Conservation (phyloP, 2,888 invertebrate species). For the Ormyrus nitidulus region DNA sequence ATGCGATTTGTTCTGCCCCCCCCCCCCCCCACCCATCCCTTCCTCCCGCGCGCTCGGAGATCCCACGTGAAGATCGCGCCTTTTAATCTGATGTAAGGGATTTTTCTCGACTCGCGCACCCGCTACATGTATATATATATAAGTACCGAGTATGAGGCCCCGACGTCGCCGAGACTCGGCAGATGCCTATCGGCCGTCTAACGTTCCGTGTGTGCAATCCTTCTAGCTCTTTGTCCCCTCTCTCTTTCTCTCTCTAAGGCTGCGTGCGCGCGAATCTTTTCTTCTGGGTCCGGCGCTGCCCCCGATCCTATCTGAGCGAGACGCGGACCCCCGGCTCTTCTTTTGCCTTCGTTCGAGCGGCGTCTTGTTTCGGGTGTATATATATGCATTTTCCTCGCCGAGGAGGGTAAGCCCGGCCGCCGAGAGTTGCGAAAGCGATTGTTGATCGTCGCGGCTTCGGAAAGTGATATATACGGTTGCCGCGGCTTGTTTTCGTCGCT, state of each 20-base stretch:
- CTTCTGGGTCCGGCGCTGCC: slow-evolving; percentile 13
- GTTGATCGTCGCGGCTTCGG: too few relatives aligned
- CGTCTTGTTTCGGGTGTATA: not conserved
- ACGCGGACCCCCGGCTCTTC: not conserved
- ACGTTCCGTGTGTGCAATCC: slow-evolving; percentile 52
- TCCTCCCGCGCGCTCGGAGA: slow-evolving; percentile 19
- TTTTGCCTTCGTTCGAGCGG: not conserved
- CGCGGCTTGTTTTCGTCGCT: too few relatives aligned
- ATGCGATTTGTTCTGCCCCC: slow-evolving; percentile 58
- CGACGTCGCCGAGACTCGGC: slow-evolving; percentile 10
- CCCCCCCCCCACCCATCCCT: slow-evolving; percentile 17
- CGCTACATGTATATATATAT: not conserved
- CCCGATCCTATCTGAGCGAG: slow-evolving; percentile 38
- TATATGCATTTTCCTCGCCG: too few relatives aligned
- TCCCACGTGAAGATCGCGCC: slow-evolving; percentile 56
- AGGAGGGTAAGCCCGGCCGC: too few relatives aligned
- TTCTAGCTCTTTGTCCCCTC: slow-evolving; percentile 24
- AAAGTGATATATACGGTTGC: too few relatives aligned
- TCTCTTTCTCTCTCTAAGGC: slow-evolving; percentile 16
- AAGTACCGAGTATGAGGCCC: not conserved
- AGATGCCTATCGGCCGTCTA: slow-evolving; percentile 56
- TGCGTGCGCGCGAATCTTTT: slow-evolving; percentile 19
- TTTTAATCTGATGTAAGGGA: slow-evolving; percentile 59
- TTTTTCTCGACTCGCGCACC: slow-evolving; percentile 39
- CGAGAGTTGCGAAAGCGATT: too few relatives aligned